Percentiles rank a stretch among this genome's conserved stretches.
phyloP scores from a whole-genome alignment of 2,888 invertebrate species.

The Anagyrus pseudococci region DNA sequence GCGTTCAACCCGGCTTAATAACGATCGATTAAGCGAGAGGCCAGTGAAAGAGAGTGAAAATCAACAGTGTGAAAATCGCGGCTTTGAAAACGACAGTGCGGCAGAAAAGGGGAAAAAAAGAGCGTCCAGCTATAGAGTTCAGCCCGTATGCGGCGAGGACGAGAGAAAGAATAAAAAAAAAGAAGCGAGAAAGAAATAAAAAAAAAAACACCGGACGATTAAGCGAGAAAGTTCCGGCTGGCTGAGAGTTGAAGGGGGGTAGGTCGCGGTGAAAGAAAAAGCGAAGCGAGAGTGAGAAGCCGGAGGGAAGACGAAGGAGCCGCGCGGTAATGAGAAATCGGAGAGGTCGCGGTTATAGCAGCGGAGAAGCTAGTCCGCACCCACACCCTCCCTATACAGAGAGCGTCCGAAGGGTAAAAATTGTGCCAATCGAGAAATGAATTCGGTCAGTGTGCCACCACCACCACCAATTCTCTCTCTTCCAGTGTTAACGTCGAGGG shows the following conservation, averaged over 20 bases:
- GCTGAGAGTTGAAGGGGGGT: too few relatives aligned
- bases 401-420: constrained; percentile 36
- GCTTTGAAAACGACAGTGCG: background rate
- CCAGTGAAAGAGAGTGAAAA: too few relatives aligned
- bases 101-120: background rate
- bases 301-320: background rate
- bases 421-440: constrained; percentile 45
- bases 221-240: background rate
- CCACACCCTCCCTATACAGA: too few relatives aligned
- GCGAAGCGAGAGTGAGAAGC: background rate
- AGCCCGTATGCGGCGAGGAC: too few relatives aligned
- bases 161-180: background rate
- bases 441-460: constrained; percentile 59
- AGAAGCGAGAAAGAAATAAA: background rate
- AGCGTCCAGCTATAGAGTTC: too few relatives aligned
- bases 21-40: too few relatives aligned
- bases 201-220: background rate
- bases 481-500: constrained; percentile 31
- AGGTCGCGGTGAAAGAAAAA: background rate
- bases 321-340: constrained; percentile 30
- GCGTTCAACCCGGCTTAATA: background rate
- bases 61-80: too few relatives aligned
- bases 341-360: background rate
- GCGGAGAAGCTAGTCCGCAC: too few relatives aligned
- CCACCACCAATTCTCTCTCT: constrained; percentile 39